Evolutionary conservation across 2,888 invertebrate genomes (phyloP).

Genomic region (Stenurella melanura): DNA sequence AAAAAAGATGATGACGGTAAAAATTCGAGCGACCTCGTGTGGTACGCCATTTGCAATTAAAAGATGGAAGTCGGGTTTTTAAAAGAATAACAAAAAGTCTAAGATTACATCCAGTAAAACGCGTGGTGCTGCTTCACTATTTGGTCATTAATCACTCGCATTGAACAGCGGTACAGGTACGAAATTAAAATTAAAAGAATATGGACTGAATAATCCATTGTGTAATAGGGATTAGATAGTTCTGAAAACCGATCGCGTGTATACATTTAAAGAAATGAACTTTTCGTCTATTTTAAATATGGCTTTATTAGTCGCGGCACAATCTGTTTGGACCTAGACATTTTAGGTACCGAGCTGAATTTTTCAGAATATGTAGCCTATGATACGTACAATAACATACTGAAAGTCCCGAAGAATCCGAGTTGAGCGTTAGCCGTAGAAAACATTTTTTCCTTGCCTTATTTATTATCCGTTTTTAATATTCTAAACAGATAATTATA

Average conservation of each 20-base stretch:
- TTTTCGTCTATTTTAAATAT: no score
- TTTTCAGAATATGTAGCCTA: no score
- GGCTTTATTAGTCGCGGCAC: no score
- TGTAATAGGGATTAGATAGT: background rate
- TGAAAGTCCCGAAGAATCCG: no score
- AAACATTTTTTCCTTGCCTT: no score
- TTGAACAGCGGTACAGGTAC: slow-evolving; percentile 45
- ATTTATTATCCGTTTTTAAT: no score
- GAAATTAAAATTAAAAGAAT: slow-evolving; percentile 37
- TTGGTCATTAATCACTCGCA: slow-evolving; percentile 48
- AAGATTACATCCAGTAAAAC: slow-evolving; percentile 45
- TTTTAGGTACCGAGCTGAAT: no score
- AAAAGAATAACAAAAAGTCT: slow-evolving; percentile 47
- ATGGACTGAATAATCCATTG: slow-evolving; percentile 17
- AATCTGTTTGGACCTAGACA: no score
- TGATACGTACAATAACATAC: no score
- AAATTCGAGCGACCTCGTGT: slow-evolving; percentile 37
- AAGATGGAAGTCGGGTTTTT: slow-evolving; percentile 48
- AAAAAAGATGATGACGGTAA: slow-evolving; percentile 27
- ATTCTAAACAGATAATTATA: no score
- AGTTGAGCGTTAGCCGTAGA: no score
- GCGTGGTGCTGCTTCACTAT: slow-evolving; percentile 49
- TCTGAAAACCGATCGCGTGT: background rate
- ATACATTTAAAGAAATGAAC: no score
- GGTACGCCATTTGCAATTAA: slow-evolving; percentile 51